These are phyloP conservation scores for Melanargia galathea DNA, from an alignment of 2,888 invertebrate genomes.

Conservation along the genomic window DNA sequence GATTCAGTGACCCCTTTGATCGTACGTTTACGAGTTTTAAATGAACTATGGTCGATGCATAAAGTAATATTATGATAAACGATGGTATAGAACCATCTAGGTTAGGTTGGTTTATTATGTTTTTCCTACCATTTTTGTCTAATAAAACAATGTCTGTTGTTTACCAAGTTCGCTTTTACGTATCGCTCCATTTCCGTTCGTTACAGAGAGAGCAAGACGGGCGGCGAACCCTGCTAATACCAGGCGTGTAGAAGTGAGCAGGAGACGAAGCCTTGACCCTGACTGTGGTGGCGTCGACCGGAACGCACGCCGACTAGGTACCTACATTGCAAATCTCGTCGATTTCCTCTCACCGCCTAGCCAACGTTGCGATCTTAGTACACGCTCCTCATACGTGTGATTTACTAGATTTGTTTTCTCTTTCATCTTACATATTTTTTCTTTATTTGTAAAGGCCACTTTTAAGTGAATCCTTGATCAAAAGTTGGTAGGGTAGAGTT, in stretches of 20 bases:
- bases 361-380: slow-evolving; percentile 70
- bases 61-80: background rate
- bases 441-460: no score
- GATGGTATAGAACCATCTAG: background rate
- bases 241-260: slow-evolving; percentile 71
- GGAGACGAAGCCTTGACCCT: slow-evolving; percentile 80
- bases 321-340: slow-evolving; percentile 69
- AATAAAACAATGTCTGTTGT: slow-evolving; percentile 32
- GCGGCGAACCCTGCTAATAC: slow-evolving; percentile 52
- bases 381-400: slow-evolving; percentile 70
- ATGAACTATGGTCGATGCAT: slow-evolving; percentile 24
- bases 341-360: slow-evolving; percentile 66
- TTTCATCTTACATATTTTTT: slow-evolving; percentile 47
- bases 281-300: slow-evolving; percentile 81
- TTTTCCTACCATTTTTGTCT: background rate
- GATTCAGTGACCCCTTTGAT: slow-evolving; percentile 58
- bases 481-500: no score
- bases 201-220: slow-evolving; percentile 54
- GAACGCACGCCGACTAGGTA: slow-evolving; percentile 69
- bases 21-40: slow-evolving; percentile 33
- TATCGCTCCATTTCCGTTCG: slow-evolving; percentile 67
- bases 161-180: slow-evolving; percentile 70
- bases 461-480: no score
- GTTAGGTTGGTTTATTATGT: slow-evolving; percentile 4
- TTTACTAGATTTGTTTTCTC: slow-evolving; percentile 69